Evolutionary conservation across 1,140 invertebrate species (phyloP), one percentile per base, ranked within the genome.

Genomic region (Cataglyphis hispanica): DNA sequence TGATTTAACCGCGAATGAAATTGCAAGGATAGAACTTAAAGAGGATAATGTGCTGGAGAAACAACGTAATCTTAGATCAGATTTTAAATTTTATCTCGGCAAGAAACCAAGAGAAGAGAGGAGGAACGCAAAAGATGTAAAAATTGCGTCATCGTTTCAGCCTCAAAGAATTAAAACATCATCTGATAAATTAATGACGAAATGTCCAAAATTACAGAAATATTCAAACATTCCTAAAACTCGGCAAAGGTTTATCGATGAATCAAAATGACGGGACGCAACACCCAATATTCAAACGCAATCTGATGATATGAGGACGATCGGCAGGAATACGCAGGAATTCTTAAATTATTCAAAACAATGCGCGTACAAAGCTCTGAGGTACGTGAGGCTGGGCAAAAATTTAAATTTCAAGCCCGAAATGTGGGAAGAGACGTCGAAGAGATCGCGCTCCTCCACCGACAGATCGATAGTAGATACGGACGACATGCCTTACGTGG

Each of bases 351-450:
- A 84, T n/a, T 78, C 87, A 1, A 61, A 27, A 46, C 87, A 72
- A 37, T 75, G 60, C 34, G 84, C 88, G 46, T 78, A 89, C 19
- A 89, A 69, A 61, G 87, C 88, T n/a, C 22, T 89, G 34, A 89
- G 77, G 25, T 69, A 22, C n/a, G n/a, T 83, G 40, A 86, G 58
- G 37, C 27, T 11, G 16, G 58, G 74, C n/a, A 89, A 77, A 64
- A 63, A 70, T 16, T 27, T 81, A 7, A 53, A 86, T 37, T 89
- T 86, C 43, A 50, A 86, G 6, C 22, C 27, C 1, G 22, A 67
- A 64, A 22, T 58, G 8, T 61, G 40, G 37, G 53, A 86, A 5
- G 16, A 78, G 16, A 56, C 11, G 5, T 53, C 31, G 46, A 13
- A 37, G 25, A 13, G 43, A 56, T n/a, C 25, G 37, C 53, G 53